These are phyloP conservation scores for Drosophila tanythrix DNA, from an alignment of 2,888 invertebrate genomes.

Conservation along the genomic window DNA sequence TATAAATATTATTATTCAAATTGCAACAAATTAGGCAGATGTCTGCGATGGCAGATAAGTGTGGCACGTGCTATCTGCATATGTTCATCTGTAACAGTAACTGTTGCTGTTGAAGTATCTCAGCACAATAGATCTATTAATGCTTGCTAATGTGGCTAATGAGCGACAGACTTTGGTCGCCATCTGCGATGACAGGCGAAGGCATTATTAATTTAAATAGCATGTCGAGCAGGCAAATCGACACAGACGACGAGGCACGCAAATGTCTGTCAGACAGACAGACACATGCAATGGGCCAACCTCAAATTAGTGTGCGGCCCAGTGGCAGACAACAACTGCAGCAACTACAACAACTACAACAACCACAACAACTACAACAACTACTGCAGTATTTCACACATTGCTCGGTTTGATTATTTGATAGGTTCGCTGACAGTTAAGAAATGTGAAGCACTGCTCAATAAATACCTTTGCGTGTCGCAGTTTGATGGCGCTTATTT, in stretches of 20 bases:
- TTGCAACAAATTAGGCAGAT: constrained; percentile 52
- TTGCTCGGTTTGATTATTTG: constrained; percentile 40
- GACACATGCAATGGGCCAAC: constrained; percentile 15
- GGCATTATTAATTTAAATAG: constrained; percentile 76
- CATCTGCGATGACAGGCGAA: constrained; percentile 37
- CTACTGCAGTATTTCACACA: constrained; percentile 41
- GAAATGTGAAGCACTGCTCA: constrained; percentile 36
- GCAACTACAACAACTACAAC: neutral
- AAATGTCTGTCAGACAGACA: constrained; percentile 12
- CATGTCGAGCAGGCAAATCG: constrained; percentile 37
- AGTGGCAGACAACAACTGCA: constrained; percentile 11
- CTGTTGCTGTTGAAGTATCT: neutral
- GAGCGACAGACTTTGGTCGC: constrained; percentile 27
- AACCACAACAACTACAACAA: constrained; percentile 6
- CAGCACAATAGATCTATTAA: constrained; percentile 36
- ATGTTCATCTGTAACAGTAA: neutral
- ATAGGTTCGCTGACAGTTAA: constrained; percentile 46
- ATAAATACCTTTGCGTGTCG: constrained; percentile 48
- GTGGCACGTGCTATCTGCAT: constrained; percentile 26
- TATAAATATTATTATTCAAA: constrained; percentile 45
- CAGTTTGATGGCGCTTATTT: constrained; percentile 7
- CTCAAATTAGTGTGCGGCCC: constrained; percentile 28
- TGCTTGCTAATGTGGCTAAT: constrained; percentile 53
- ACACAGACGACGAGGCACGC: constrained; percentile 4
- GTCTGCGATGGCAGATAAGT: constrained; percentile 9